Evolutionary conservation across 2,113 vertebrate genomes (phyloP), one percentile per base, ranked within the genome.

Genomic region (Sinocyclocheilus maitianheensis): DNA sequence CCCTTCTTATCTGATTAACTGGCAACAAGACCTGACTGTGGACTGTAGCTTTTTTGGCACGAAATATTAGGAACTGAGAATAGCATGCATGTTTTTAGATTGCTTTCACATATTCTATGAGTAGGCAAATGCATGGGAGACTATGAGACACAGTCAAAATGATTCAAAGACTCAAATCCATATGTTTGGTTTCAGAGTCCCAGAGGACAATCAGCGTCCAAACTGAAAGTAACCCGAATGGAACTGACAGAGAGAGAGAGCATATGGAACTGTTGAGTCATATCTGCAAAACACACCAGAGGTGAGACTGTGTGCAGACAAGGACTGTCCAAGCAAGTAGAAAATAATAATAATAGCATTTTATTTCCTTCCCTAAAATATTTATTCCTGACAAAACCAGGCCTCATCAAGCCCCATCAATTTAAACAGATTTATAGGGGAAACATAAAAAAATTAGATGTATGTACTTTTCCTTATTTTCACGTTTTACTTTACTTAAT

Each of bases 251-350:
- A 85, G 94, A 95, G 87, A 89, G 95, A 85, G 94, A 95, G 87
- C 95, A 96, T 88, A 94, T 99, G 81, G 95, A 96, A 89, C 94
- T 88, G 0, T 96, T 99, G 90, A 92, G 93, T 78, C 94, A 94
- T 88, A 93, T 99, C 93, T 99, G 98, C 89, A 94, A 93, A 91
- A 97, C 96, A 0, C 98, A 99, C 94, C 95, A 94, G 89, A 95
- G 96, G 97, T 99, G 94, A 94, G 95, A 48, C 1, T 46, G 12
- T 40, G n/a, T 77, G 76, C 20, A 34, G 18, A 37, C 24, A 34
- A 67, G 65, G 14, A 67, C 74, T 26, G 18, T 43, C 20, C 4
- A 46, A 48, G 12, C 69, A 5, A 75, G 13, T 13, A 82, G 63
- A 34, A 51, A 53, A 77, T 51, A 16, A 72, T 72, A 55, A 55